These are phyloP conservation scores for Epizoanthus ramosus DNA, from an alignment of 92 coral and sea anemone species.

Conservation along the genomic window DNA sequence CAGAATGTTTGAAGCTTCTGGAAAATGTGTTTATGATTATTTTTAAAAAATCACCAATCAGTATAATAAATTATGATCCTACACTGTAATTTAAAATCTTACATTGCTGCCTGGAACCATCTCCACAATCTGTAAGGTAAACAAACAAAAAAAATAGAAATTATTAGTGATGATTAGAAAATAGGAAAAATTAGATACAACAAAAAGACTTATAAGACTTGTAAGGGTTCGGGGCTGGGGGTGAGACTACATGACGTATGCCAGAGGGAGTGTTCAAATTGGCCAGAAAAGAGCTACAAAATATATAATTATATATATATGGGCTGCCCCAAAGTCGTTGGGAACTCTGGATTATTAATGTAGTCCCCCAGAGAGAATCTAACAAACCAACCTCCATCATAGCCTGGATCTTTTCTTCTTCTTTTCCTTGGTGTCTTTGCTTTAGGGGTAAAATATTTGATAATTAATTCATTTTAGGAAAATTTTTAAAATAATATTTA, in stretches of 20 bases:
- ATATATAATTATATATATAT: too few relatives aligned
- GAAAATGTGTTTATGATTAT: too few relatives aligned
- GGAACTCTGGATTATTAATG: too few relatives aligned
- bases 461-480: neutral
- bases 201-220: too few relatives aligned
- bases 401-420: conserved; percentile 67
- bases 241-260: too few relatives aligned
- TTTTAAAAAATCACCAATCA: too few relatives aligned
- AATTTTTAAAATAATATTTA: neutral
- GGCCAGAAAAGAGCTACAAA: too few relatives aligned
- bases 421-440: conserved; percentile 89
- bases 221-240: too few relatives aligned
- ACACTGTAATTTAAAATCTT: neutral
- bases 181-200: too few relatives aligned
- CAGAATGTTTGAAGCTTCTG: too few relatives aligned
- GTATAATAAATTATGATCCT: neutral
- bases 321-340: too few relatives aligned
- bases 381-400: conserved; percentile 53
- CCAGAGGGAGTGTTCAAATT: too few relatives aligned
- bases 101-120: conserved; percentile 59
- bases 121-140: conserved; percentile 48
- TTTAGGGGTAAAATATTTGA: conserved; percentile 5
- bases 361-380: neutral
- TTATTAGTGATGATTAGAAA: neutral
- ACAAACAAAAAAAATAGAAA: neutral